These are phyloP conservation scores for Melanotus villosus DNA, from an alignment of 2,888 invertebrate genomes.

Conservation along the genomic window DNA sequence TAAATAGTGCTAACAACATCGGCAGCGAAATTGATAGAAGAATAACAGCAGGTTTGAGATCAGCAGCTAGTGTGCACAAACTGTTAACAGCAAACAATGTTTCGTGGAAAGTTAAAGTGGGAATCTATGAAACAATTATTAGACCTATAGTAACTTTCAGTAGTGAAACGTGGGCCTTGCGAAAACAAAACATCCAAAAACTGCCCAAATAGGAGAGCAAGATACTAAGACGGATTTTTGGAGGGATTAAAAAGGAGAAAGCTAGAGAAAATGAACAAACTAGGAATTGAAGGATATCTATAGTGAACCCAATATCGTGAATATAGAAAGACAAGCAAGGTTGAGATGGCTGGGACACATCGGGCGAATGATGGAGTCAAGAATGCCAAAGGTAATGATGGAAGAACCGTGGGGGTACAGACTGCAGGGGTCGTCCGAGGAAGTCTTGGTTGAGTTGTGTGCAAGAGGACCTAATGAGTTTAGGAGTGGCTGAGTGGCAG, in stretches of 20 bases:
- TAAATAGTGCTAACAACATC: too few relatives aligned
- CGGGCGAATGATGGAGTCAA: neutral
- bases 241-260: constrained; percentile 2
- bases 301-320: neutral
- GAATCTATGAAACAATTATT: neutral
- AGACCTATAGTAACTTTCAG: neutral
- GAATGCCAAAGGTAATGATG: neutral
- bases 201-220: neutral
- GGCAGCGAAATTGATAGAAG: too few relatives aligned
- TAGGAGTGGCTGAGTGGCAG: neutral
- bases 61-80: too few relatives aligned
- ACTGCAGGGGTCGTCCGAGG: neutral
- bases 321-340: too few relatives aligned
- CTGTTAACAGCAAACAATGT: too few relatives aligned
- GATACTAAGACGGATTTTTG: neutral
- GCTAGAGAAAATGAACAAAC: neutral
- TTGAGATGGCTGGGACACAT: neutral
- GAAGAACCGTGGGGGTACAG: neutral
- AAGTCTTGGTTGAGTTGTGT: neutral
- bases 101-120: too few relatives aligned
- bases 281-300: constrained; percentile 3
- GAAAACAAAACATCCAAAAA: constrained; percentile 34
- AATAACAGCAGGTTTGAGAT: too few relatives aligned
- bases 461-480: neutral
- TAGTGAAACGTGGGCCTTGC: neutral